These are phyloP conservation scores for Hephaestus fuliginosus DNA, from an alignment of 2,797 vertebrate species.

Conservation along the genomic window DNA sequence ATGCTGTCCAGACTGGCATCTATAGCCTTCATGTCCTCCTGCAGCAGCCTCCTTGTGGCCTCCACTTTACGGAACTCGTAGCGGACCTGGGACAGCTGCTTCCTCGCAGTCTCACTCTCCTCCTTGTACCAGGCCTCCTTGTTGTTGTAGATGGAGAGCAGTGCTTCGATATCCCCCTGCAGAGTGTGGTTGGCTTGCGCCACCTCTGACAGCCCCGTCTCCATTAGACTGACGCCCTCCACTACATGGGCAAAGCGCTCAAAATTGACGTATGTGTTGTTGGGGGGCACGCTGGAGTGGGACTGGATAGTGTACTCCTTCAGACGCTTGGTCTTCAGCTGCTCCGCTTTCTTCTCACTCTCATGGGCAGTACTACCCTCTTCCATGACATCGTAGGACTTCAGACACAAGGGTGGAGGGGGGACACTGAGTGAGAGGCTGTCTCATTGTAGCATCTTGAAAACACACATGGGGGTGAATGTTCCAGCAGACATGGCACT, in stretches of 20 bases:
- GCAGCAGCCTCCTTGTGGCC: conserved; percentile 85
- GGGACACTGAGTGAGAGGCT: conserved; percentile 80
- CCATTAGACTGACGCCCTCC: conserved; percentile 86
- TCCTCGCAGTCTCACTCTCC: conserved; percentile 86
- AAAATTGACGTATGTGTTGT: conserved; percentile 92
- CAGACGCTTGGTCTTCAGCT: conserved; percentile 90
- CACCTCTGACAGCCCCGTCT: conserved; percentile 79
- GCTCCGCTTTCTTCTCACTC: conserved; percentile 83
- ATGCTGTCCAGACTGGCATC: conserved; percentile 78
- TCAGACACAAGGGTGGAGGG: conserved; percentile 87
- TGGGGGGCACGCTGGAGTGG: conserved; percentile 90
- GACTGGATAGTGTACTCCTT: conserved; percentile 93
- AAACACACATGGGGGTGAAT: conserved; percentile 63
- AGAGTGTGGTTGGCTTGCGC: conserved; percentile 79
- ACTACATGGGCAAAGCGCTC: conserved; percentile 89
- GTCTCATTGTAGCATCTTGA: conserved; percentile 63
- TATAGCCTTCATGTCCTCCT: conserved; percentile 85
- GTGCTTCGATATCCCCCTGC: conserved; percentile 88
- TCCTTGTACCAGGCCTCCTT: conserved; percentile 94
- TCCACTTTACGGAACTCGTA: conserved; percentile 89
- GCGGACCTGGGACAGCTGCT: conserved; percentile 89
- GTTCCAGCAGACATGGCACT: conserved; percentile 56
- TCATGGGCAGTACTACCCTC: conserved; percentile 71
- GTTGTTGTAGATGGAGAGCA: conserved; percentile 90
- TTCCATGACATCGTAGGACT: conserved; percentile 80